A percentile compares a stretch with the other conserved stretches of the same genome.
These are phyloP conservation scores for Drosophila pallidifrons DNA, from an alignment of 1,140 invertebrate genomes.

Conservation along the genomic window DNA sequence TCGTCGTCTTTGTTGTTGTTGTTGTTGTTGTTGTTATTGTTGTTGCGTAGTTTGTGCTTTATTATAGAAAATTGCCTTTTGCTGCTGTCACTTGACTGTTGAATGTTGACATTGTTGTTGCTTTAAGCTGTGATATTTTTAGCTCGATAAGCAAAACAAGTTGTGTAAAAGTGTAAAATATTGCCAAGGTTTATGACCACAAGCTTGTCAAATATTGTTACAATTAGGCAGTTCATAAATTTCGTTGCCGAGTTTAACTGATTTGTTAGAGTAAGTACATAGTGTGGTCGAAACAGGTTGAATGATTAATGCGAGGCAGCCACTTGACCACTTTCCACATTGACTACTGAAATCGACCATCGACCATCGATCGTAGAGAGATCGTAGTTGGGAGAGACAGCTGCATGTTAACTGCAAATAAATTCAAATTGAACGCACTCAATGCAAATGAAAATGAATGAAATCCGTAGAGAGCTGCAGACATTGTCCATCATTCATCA, in stretches of 20 bases:
- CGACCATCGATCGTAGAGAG: slow-evolving; percentile 5
- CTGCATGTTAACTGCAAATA: slow-evolving; percentile 57
- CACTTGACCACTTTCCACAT: slow-evolving; percentile 30
- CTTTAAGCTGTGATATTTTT: slow-evolving; percentile 36
- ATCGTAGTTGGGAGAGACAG: slow-evolving; percentile 30
- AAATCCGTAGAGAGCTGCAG: slow-evolving; percentile 32
- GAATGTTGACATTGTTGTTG: slow-evolving; percentile 60
- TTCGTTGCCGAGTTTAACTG: slow-evolving; percentile 41
- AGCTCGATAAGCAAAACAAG: slow-evolving; percentile 62
- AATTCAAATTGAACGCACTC: slow-evolving; percentile 44
- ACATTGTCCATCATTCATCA: slow-evolving; percentile 81
- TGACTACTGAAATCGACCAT: slow-evolving; percentile 29
- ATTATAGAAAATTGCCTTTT: slow-evolving; percentile 71
- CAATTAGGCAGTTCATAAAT: slow-evolving; percentile 75
- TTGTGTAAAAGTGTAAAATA: slow-evolving; percentile 34
- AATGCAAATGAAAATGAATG: slow-evolving; percentile 42
- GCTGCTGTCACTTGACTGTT: slow-evolving; percentile 65
- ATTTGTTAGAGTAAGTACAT: slow-evolving; percentile 7
- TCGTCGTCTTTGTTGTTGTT: slow-evolving; percentile 37
- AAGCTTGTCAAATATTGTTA: slow-evolving; percentile 61
- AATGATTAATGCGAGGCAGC: slow-evolving; percentile 48
- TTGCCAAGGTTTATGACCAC: slow-evolving; percentile 62
- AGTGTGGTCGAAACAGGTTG: slow-evolving; percentile 26
- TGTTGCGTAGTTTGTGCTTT: slow-evolving; percentile 46
- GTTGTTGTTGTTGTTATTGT: slow-evolving; percentile 24